Percentiles rank a stretch among this genome's conserved stretches.
Evolutionary conservation across 2,888 invertebrate species (phyloP).

Genomic region (Trypoxylon attenuatum): DNA sequence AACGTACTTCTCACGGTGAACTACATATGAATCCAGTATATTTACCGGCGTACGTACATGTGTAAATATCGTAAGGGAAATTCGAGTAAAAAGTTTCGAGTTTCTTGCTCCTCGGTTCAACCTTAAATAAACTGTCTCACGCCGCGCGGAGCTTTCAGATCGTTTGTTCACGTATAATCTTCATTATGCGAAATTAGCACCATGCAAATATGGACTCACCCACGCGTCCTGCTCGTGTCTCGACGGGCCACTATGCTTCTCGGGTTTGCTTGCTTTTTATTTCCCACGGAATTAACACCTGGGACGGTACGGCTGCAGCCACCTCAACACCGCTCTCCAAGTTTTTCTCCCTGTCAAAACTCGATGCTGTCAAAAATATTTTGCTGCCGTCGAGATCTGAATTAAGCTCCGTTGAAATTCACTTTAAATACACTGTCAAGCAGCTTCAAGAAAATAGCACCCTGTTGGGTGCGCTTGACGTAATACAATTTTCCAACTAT

Average conservation of each 20-base stretch:
- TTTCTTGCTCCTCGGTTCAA: constrained; percentile 5
- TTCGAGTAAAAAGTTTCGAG: too few species aligned
- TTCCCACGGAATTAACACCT: constrained; percentile 43
- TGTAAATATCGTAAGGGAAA: too few species aligned
- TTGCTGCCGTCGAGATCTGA: too few species aligned
- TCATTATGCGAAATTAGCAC: constrained; percentile 52
- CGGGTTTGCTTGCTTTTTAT: constrained; percentile 28
- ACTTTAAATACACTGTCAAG: too few species aligned
- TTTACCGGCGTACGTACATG: too few species aligned
- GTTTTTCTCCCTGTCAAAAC: background rate
- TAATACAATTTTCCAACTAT: too few species aligned
- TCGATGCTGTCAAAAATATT: too few species aligned
- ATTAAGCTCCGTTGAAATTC: too few species aligned
- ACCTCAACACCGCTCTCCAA: background rate
- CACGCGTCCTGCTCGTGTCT: constrained; percentile 49
- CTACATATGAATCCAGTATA: too few species aligned
- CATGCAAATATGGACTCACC: constrained; percentile 46
- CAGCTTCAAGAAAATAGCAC: too few species aligned
- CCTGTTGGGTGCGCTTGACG: too few species aligned
- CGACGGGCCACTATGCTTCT: constrained; percentile 6
- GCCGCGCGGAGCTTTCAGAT: constrained; percentile 29
- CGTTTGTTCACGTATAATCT: constrained; percentile 45
- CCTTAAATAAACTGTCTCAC: constrained; percentile 32
- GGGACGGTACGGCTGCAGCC: constrained; percentile 12
- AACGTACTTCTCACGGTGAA: too few species aligned